Percentiles rank a stretch among this genome's conserved stretches.
phyloP scores from a whole-genome alignment of 2,113 vertebrate species.

The Caloenas nicobarica region DNA sequence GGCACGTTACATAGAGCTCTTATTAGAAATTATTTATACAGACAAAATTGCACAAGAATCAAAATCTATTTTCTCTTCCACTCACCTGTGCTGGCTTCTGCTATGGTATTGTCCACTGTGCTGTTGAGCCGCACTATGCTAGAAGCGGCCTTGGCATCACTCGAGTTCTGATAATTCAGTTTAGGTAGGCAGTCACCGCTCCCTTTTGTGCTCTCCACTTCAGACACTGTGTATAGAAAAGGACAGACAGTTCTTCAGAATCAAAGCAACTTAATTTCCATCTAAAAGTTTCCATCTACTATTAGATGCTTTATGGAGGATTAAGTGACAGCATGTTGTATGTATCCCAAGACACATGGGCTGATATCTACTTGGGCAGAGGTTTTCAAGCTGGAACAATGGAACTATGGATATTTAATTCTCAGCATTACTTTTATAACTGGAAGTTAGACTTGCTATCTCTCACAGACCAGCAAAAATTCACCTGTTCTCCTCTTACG shows the following conservation, averaged over 20 bases:
- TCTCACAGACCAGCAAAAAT: not conserved
- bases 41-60: not conserved
- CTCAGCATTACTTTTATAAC: not conserved
- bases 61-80: not conserved
- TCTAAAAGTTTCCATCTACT: not conserved
- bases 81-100: constrained; percentile 62
- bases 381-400: not conserved
- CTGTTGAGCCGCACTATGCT: constrained; percentile 75
- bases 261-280: not conserved
- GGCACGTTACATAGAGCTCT: not conserved
- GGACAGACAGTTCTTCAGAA: not conserved
- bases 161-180: constrained; percentile 63
- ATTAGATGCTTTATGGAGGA: not conserved
- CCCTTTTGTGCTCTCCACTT: constrained; percentile 78
- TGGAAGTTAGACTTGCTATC: not conserved
- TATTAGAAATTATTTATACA: rapidly evolving
- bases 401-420: not conserved
- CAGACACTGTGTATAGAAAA: constrained; percentile 72
- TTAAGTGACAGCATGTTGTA: not conserved
- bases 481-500: not conserved
- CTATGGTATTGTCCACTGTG: not conserved
- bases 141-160: not conserved
- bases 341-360: rapidly evolving
- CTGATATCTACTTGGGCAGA: not conserved
- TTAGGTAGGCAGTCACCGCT: constrained; percentile 77